These are phyloP conservation scores for Lasioglossum baleicum DNA, from an alignment of 1,140 invertebrate species.

Conservation along the genomic window DNA sequence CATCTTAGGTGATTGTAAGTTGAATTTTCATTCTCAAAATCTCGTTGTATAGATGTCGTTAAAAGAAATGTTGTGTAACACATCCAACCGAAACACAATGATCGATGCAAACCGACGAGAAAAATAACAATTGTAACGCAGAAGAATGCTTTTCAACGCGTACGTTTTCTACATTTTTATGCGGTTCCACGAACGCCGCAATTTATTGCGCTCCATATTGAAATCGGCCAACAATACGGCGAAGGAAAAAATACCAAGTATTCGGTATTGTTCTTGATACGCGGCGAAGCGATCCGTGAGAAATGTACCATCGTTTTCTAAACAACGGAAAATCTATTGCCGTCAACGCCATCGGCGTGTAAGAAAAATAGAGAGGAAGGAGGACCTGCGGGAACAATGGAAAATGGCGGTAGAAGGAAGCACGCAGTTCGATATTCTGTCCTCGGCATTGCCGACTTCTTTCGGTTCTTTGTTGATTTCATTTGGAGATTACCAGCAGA, in stretches of 20 bases:
- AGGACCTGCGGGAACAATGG: slow-evolving; percentile 31
- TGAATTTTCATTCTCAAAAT: too few species aligned
- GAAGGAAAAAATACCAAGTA: background rate
- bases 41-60: too few species aligned
- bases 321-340: slow-evolving; percentile 49
- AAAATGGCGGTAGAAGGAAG: background rate
- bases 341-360: slow-evolving; percentile 20
- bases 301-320: slow-evolving; percentile 28
- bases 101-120: background rate
- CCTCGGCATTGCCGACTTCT: slow-evolving; percentile 8
- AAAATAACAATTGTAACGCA: background rate
- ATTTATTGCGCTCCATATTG: slow-evolving; percentile 23
- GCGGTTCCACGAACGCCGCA: background rate
- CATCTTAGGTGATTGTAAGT: too few species aligned
- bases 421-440: slow-evolving; percentile 28
- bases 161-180: background rate
- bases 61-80: too few species aligned
- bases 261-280: slow-evolving; percentile 14
- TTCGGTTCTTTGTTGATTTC: background rate
- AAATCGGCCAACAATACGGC: slow-evolving; percentile 8
- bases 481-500: background rate
- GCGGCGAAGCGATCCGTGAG: slow-evolving; percentile 34
- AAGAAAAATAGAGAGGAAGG: background rate
- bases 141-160: background rate
- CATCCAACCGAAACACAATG: too few species aligned